These are phyloP conservation scores for Dufourea novaeangliae DNA, from an alignment of 1,140 invertebrate species.

Conservation along the genomic window DNA sequence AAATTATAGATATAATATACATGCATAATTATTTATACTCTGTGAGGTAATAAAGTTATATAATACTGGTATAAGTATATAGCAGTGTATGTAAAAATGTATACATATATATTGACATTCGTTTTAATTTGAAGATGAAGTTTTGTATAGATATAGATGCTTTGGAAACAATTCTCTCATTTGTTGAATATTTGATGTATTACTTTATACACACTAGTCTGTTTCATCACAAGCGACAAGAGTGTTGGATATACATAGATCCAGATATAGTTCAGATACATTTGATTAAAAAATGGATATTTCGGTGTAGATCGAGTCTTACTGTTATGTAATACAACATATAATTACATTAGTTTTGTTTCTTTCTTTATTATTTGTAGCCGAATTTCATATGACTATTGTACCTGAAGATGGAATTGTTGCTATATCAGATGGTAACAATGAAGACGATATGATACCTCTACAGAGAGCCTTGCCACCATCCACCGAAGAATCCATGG, in stretches of 20 bases:
- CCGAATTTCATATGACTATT: conserved; percentile 74
- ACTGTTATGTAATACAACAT: neutral
- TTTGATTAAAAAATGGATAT: conserved; percentile 3
- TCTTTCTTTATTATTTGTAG: conserved; percentile 62
- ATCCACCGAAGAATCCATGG: conserved; percentile 70
- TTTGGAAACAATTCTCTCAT: neutral
- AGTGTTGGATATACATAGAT: neutral
- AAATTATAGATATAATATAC: too few relatives aligned
- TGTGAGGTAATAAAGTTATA: too few relatives aligned
- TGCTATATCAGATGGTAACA: conserved; percentile 71
- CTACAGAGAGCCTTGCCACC: conserved; percentile 72
- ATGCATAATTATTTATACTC: too few relatives aligned
- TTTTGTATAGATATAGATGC: neutral
- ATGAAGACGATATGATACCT: conserved; percentile 69
- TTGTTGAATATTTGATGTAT: neutral
- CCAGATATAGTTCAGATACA: neutral
- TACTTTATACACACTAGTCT: neutral
- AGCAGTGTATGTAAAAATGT: too few relatives aligned
- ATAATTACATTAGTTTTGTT: conserved; percentile 20
- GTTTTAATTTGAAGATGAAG: too few relatives aligned
- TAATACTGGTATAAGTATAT: too few relatives aligned
- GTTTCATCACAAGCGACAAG: neutral
- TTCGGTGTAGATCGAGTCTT: conserved; percentile 3
- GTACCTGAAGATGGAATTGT: conserved; percentile 76
- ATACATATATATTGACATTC: too few relatives aligned